A percentile compares a stretch with the other conserved stretches of the same genome.
Conservation (phyloP, 35 echinoderm and acorn worm species). For the Heliocidaris tuberculata region DNA sequence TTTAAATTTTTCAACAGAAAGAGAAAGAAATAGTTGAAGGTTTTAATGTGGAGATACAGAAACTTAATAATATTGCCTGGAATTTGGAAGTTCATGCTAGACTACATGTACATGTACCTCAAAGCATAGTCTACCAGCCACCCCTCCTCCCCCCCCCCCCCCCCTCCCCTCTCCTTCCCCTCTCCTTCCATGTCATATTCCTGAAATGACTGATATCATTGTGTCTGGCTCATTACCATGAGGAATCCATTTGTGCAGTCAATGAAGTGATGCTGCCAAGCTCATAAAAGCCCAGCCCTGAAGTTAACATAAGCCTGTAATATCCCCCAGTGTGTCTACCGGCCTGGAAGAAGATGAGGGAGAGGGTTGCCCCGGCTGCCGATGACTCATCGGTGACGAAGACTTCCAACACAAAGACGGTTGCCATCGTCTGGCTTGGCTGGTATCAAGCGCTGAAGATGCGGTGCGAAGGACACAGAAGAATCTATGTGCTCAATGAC, state of each 20-base stretch:
- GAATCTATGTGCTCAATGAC: not conserved
- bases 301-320: not conserved
- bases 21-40: too few species aligned
- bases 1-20: too few species aligned
- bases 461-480: not conserved
- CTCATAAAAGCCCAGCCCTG: not conserved
- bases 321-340: constrained; percentile 11
- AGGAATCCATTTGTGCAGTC: not conserved
- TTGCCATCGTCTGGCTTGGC: not conserved
- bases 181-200: not conserved
- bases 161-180: not conserved
- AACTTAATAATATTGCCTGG: too few species aligned
- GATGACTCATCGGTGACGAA: constrained; percentile 31
- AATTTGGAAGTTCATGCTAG: too few species aligned
- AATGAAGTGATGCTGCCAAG: constrained; percentile 1
- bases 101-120: too few species aligned
- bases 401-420: constrained; percentile 30
- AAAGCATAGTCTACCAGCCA: not conserved
- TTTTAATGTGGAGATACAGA: too few species aligned
- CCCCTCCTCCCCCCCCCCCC: too few species aligned
- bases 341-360: not conserved
- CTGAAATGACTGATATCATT: not conserved
- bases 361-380: not conserved
- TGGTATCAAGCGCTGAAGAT: not conserved
- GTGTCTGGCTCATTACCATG: not conserved